Evolutionary conservation across 2,113 vertebrate species (phyloP).

Genomic region (Phalacrocorax brasilianus): DNA sequence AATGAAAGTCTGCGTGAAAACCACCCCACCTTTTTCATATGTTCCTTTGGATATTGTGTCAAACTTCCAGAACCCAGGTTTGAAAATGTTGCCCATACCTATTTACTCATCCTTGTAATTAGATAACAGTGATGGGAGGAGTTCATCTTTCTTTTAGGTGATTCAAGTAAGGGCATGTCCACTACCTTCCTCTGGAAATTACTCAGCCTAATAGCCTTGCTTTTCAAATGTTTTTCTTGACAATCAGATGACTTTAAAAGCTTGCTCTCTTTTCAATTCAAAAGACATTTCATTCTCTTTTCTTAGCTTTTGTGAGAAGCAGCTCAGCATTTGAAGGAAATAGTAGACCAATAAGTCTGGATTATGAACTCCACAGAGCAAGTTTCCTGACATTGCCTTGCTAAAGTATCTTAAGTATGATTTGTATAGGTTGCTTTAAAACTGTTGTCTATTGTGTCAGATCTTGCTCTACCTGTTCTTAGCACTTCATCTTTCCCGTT

Average conservation of each 20-base stretch:
- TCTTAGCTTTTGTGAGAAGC: not conserved
- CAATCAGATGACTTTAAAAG: not conserved
- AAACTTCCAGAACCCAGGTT: conserved; percentile 21
- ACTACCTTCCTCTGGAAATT: conserved; percentile 41
- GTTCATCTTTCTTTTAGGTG: conserved; percentile 24
- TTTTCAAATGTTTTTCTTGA: conserved; percentile 15
- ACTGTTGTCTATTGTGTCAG: not conserved
- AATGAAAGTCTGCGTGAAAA: not conserved
- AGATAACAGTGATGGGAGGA: conserved; percentile 66
- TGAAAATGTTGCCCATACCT: conserved; percentile 56
- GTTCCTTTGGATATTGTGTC: conserved; percentile 45
- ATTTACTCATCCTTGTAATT: conserved; percentile 68
- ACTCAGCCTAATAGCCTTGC: conserved; percentile 17
- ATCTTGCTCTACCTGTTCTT: not conserved
- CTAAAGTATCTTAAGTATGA: not conserved
- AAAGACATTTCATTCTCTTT: not conserved
- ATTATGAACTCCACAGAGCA: not conserved
- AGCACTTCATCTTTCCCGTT: not conserved
- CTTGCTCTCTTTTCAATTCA: not conserved
- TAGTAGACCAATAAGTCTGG: not conserved
- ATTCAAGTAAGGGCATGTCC: conserved; percentile 52
- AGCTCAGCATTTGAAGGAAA: not conserved
- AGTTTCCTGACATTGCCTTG: not conserved
- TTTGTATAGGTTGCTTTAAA: not conserved
- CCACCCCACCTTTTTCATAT: not conserved